Evolutionary conservation across 2,797 vertebrate genomes (phyloP), one percentile per base, ranked within the genome.

Genomic region (Peromyscus melanophrys): DNA sequence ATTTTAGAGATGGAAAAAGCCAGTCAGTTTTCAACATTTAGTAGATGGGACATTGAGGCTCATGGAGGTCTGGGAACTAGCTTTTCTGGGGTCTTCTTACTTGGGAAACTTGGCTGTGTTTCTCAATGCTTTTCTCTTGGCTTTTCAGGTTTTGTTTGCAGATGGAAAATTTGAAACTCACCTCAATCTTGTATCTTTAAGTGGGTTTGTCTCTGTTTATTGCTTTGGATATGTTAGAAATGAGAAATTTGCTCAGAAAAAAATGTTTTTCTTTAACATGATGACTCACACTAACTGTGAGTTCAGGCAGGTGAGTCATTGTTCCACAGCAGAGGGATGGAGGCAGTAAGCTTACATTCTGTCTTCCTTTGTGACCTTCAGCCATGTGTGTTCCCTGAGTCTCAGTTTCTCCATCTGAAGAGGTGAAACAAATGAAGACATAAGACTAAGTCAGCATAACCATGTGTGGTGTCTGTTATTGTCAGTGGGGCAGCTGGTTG

Each of bases 141-240:
- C 52, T 73, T 17, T 27, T n/a, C 43, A 1, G 23, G 43, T 37
- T 83, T 85, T 65, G 10, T 90, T 40, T 76, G 29, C 90, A 55
- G 94, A 88, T 34, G 61, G 23, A 3, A 43, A 76, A 40, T 92
- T 87, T 63, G 71, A 90, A 78, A 85, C 69, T 85, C 57, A 85
- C 13, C 5, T 9, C 34, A 55, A 3, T 61, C 82, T 91, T 94
- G 25, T 89, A n/a, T 75, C 52, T 43, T 31, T 31, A 31, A 55
- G 19, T 37, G 13, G 8, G 31, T 82, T 95, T 84, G 14, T 87
- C 92, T 87, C 40, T 23, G 9, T 73, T 96, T n/a, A 76, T 16
- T 89, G 1, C 80, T 23, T 63, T 52, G 67, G 8, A 34, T 55
- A 52, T 17, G 12, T 52, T 86, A 69, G 83, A 27, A 69, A n/a